Conservation (phyloP, 53 echinoderm and acorn worm genomes). For the Arbacia lixula region DNA sequence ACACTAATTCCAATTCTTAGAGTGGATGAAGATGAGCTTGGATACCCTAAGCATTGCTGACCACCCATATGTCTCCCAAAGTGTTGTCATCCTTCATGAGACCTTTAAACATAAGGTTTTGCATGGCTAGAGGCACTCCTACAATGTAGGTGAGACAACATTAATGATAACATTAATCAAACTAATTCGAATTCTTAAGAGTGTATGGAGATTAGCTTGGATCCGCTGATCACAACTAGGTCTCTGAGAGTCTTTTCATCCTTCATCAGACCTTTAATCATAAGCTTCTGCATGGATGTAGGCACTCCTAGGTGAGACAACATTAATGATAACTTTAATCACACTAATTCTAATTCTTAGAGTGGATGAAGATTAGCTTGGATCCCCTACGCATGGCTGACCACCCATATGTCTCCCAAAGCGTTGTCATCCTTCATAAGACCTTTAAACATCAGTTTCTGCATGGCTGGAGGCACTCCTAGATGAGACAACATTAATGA, state of each 20-base stretch:
- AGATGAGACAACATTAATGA: no score
- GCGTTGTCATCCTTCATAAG: slow-evolving; percentile 98
- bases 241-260: slow-evolving; percentile 95
- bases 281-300: slow-evolving; percentile 96
- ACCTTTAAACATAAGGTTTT: slow-evolving; percentile 94
- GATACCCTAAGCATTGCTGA: slow-evolving; percentile 78
- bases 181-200: no score
- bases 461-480: slow-evolving; percentile 98
- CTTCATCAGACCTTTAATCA: slow-evolving; percentile 98
- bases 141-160: background rate
- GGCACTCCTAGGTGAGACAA: no score
- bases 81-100: slow-evolving; percentile 95
- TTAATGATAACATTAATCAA: no score
- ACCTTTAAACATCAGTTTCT: slow-evolving; percentile 98
- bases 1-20: no score
- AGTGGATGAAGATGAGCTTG: no score
- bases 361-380: no score
- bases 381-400: no score
- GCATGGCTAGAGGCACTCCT: slow-evolving; percentile 92
- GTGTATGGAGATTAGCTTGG: slow-evolving; percentile 95
- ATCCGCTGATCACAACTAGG: slow-evolving; percentile 86
- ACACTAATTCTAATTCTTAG: no score
- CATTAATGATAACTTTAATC: background rate
- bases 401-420: slow-evolving; percentile 85
- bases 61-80: slow-evolving; percentile 81